Conservation (phyloP, 2,797 vertebrate genomes). For the Sebastolobus altivelis region DNA sequence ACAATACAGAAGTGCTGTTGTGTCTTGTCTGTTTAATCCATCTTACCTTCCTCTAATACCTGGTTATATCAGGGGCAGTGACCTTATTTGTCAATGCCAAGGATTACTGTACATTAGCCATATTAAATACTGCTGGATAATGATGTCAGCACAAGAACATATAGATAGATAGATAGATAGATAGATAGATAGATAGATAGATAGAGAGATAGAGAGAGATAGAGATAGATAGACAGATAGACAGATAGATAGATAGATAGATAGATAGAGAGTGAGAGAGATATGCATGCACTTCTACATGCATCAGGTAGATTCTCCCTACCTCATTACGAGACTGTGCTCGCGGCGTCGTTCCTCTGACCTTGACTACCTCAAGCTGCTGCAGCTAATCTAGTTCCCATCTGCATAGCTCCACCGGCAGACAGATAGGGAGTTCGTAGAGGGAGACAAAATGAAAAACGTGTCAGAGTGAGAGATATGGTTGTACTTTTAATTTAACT, state of each 20-base stretch:
- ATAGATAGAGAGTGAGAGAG: not conserved
- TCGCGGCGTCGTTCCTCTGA: constrained; percentile 45
- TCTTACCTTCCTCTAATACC: constrained; percentile 76
- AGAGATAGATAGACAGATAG: constrained; percentile 8
- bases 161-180: constrained; percentile 16
- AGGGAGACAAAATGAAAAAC: constrained; percentile 34
- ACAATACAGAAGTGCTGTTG: constrained; percentile 46
- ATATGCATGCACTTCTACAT: not conserved
- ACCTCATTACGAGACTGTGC: constrained; percentile 19
- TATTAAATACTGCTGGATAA: constrained; percentile 24
- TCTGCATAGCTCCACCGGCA: constrained; percentile 23
- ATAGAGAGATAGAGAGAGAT: constrained; percentile 15
- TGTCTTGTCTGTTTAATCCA: constrained; percentile 75
- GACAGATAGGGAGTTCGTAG: not conserved
- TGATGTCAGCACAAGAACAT: constrained; percentile 5
- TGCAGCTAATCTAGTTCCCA: constrained; percentile 67
- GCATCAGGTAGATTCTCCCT: not conserved
- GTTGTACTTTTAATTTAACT: not conserved
- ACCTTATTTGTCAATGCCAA: constrained; percentile 59
- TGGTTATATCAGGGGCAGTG: constrained; percentile 52
- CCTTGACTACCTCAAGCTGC: constrained; percentile 54
- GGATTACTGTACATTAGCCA: constrained; percentile 62
- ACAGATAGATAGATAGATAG: constrained; percentile 3
- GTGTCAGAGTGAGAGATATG: constrained; percentile 8
- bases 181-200: constrained; percentile 7